Percentiles rank a stretch among this genome's conserved stretches.
phyloP scores from a whole-genome alignment of 2,888 invertebrate genomes.

The Sesamia inferens region DNA sequence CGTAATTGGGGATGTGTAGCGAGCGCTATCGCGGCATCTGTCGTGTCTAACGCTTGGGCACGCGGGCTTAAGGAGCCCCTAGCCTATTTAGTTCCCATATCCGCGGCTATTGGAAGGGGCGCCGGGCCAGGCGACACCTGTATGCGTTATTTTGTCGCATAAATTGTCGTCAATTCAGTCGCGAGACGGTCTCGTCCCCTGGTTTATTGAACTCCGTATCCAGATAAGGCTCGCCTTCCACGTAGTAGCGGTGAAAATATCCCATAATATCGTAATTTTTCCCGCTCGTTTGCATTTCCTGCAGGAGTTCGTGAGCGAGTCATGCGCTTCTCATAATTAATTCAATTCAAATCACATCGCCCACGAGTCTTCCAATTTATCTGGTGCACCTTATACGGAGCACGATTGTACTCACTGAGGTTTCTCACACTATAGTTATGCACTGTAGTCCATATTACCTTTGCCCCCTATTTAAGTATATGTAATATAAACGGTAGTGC shows the following conservation, averaged over 20 bases:
- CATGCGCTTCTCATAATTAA: slow-evolving; percentile 83
- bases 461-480: slow-evolving; percentile 59
- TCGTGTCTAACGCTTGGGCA: slow-evolving; percentile 83
- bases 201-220: slow-evolving; percentile 86
- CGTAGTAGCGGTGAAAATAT: slow-evolving; percentile 77
- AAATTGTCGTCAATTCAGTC: slow-evolving; percentile 85
- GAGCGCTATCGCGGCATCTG: slow-evolving; percentile 80
- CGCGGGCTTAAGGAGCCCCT: slow-evolving; percentile 79
- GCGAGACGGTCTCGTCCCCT: slow-evolving; percentile 76
- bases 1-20: slow-evolving; percentile 86
- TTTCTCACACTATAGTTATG: slow-evolving; percentile 69
- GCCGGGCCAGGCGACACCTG: slow-evolving; percentile 85
- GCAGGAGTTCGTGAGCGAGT: slow-evolving; percentile 79
- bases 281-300: slow-evolving; percentile 80
- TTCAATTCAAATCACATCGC: slow-evolving; percentile 88
- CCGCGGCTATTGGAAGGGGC: slow-evolving; percentile 84
- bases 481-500: slow-evolving; percentile 61
- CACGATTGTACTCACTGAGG: slow-evolving; percentile 72
- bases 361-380: slow-evolving; percentile 84
- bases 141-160: slow-evolving; percentile 88
- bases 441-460: slow-evolving; percentile 60
- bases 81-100: slow-evolving; percentile 83
- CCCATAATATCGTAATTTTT: slow-evolving; percentile 81
- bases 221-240: slow-evolving; percentile 80
- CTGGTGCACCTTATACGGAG: slow-evolving; percentile 78